These are phyloP conservation scores for Neolamprologus sp. DNA, from an alignment of 2,113 vertebrate genomes.

Conservation along the genomic window DNA sequence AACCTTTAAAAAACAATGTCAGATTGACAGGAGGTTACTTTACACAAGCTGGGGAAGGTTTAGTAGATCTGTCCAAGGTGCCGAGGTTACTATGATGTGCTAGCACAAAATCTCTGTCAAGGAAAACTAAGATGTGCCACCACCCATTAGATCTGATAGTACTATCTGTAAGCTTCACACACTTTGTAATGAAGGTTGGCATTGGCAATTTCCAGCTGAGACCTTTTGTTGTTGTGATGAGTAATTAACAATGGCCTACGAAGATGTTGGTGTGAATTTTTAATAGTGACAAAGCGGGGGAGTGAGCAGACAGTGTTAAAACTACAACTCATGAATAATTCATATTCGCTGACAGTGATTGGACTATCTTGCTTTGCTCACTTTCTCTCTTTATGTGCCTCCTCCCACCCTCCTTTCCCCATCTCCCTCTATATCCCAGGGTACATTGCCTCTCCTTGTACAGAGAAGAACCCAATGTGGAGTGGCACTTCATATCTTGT, in stretches of 20 bases:
- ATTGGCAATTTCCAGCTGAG: conserved; percentile 57
- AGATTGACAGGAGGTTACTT: neutral
- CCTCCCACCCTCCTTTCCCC: conserved; percentile 17
- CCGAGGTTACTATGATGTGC: neutral
- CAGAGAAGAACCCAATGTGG: conserved; percentile 22
- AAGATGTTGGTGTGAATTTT: conserved; percentile 78
- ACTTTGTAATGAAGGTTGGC: conserved; percentile 56
- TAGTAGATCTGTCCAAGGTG: neutral
- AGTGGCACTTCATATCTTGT: conserved; percentile 50
- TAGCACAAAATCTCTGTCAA: neutral
- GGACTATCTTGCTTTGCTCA: conserved; percentile 16
- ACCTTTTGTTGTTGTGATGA: conserved; percentile 66
- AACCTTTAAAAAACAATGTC: neutral
- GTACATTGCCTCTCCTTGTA: neutral
- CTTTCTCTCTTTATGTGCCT: conserved; percentile 19
- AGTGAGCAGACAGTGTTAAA: conserved; percentile 64
- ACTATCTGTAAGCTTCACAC: conserved; percentile 41
- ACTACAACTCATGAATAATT: conserved; percentile 79
- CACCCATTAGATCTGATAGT: conserved; percentile 33
- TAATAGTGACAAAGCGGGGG: conserved; percentile 71
- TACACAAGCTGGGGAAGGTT: neutral
- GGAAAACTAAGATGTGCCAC: neutral
- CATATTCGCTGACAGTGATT: conserved; percentile 69
- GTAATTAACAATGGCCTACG: conserved; percentile 77
- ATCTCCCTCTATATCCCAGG: conserved; percentile 11